Evolutionary conservation across 2,888 invertebrate genomes (phyloP).

Genomic region (Cephus spinipes): DNA sequence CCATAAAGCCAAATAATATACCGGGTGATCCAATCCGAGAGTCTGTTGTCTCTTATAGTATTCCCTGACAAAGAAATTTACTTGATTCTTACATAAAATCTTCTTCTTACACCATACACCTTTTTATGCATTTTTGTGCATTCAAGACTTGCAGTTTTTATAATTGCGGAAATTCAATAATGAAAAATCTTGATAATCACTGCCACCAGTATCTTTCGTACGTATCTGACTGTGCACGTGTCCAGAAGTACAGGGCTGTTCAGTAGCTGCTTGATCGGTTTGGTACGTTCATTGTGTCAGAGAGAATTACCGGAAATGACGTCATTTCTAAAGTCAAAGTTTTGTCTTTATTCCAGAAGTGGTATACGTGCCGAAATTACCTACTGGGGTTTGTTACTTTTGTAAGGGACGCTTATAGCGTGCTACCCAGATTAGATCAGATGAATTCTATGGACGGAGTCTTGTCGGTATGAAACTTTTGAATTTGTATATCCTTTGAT

Average conservation of each 20-base stretch:
- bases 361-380: background rate
- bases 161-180: no score
- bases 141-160: no score
- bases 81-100: background rate
- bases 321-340: background rate
- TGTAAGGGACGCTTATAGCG: background rate
- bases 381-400: background rate
- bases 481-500: background rate
- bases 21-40: slow-evolving; percentile 43
- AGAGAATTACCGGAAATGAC: background rate
- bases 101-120: background rate
- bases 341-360: background rate
- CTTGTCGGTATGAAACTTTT: background rate
- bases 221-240: background rate
- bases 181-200: background rate
- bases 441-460: background rate
- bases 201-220: background rate
- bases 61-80: background rate
- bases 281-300: background rate
- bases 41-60: background rate
- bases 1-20: slow-evolving; percentile 62
- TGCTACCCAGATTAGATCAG: background rate
- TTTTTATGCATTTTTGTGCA: background rate
- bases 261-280: background rate
- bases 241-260: background rate